Evolutionary conservation across 2,113 vertebrate species (phyloP).

Genomic region (Mus pahari): DNA sequence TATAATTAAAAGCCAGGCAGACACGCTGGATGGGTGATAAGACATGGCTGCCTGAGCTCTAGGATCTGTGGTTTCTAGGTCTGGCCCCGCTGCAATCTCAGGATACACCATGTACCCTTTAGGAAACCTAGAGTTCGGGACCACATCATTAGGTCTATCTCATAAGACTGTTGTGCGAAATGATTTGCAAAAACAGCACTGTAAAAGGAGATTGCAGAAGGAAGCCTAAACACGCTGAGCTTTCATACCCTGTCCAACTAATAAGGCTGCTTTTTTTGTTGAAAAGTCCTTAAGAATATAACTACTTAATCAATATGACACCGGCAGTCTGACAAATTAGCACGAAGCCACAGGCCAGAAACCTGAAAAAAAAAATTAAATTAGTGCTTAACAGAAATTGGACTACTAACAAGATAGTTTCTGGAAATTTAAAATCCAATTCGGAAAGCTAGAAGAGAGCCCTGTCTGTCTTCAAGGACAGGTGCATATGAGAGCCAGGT

Average conservation of each 20-base stretch:
- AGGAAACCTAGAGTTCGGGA: conserved; percentile 37
- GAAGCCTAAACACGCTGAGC: conserved; percentile 64
- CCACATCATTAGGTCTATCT: conserved; percentile 36
- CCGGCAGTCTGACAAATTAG: conserved; percentile 64
- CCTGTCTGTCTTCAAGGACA: background rate
- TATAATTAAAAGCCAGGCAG: background rate
- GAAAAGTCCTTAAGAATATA: conserved; percentile 68
- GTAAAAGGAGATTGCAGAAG: conserved; percentile 69
- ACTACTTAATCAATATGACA: conserved; percentile 73
- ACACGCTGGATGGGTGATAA: conserved; percentile 16
- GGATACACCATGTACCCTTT: conserved; percentile 48
- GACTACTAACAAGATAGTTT: conserved; percentile 53
- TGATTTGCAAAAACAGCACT: conserved; percentile 65
- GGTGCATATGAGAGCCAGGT: background rate
- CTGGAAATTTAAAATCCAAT: conserved; percentile 61
- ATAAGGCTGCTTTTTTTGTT: conserved; percentile 67
- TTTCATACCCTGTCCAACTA: conserved; percentile 51
- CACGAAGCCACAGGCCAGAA: conserved; percentile 57
- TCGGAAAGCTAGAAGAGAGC: conserved; percentile 14
- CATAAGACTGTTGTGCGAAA: conserved; percentile 52
- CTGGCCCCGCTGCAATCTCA: background rate
- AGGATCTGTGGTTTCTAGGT: conserved; percentile 59
- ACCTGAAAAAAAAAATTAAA: conserved; percentile 77
- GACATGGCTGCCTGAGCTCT: background rate
- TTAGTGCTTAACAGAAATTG: conserved; percentile 66